phyloP scores from a whole-genome alignment of 2,888 invertebrate species.

The Doris montereyensis region DNA sequence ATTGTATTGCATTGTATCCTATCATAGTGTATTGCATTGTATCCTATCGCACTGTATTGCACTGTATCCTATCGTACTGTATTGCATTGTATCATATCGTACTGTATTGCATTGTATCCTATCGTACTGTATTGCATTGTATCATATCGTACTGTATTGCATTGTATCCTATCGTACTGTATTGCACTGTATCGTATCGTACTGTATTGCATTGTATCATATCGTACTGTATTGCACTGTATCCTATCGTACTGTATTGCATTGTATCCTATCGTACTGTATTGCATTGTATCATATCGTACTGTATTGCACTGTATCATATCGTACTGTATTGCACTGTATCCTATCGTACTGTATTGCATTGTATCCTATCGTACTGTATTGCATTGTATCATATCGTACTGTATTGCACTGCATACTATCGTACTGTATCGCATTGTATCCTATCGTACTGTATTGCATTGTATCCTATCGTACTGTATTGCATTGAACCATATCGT shows the following conservation, averaged over 20 bases:
- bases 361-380: constrained; percentile 10
- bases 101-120: neutral
- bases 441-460: neutral
- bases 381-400: constrained; percentile 18
- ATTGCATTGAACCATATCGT: constrained; percentile 7
- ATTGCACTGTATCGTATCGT: constrained; percentile 23
- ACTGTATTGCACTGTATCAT: constrained; percentile 17
- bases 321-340: constrained; percentile 7
- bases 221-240: neutral
- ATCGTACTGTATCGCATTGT: constrained; percentile 21
- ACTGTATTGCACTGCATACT: constrained; percentile 14
- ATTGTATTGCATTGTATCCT: no score
- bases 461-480: neutral
- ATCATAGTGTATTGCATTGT: no score
- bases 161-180: constrained; percentile 11
- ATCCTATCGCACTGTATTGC: no score
- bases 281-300: constrained; percentile 26
- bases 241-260: neutral
- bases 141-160: constrained; percentile 16
- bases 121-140: constrained; percentile 3
- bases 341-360: neutral
- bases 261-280: constrained; percentile 16
- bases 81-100: neutral
- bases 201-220: constrained; percentile 25
- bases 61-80: no score